Conservation (phyloP, 2,113 vertebrate genomes). For the Pseudopipra pipra region DNA sequence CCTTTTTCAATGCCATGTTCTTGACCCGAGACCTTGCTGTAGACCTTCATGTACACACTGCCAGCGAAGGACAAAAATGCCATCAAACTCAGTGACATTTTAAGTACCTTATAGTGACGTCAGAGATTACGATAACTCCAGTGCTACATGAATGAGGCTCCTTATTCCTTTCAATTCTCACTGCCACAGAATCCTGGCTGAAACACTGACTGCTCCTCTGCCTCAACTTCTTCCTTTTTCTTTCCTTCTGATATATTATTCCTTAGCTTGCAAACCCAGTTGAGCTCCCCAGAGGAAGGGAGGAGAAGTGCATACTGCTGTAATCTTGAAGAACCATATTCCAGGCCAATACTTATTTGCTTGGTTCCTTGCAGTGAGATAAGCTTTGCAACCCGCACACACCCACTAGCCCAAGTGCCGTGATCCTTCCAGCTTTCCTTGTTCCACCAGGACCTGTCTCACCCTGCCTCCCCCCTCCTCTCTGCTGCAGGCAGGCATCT, state of each 20-base stretch:
- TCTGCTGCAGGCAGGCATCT: background rate
- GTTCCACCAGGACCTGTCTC: background rate
- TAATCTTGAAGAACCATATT: background rate
- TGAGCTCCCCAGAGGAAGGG: conserved; percentile 13
- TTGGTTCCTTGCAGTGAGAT: background rate
- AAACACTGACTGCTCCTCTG: background rate
- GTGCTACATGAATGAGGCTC: background rate
- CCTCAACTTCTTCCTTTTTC: background rate
- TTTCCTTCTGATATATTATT: background rate
- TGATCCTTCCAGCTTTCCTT: background rate
- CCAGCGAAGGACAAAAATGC: background rate
- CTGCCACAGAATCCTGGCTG: background rate
- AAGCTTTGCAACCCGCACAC: background rate
- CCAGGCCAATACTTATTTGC: background rate
- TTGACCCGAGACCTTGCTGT: background rate
- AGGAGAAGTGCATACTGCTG: background rate
- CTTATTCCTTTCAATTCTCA: background rate
- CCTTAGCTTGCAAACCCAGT: background rate
- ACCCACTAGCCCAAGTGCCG: background rate
- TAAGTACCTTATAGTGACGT: background rate
- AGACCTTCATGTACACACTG: background rate
- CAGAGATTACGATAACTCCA: background rate
- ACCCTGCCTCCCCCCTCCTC: background rate
- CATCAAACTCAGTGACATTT: background rate
- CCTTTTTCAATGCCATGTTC: background rate